Evolutionary conservation across 92 coral and sea anemone species (phyloP).

Genomic region (Phenganax marumi): DNA sequence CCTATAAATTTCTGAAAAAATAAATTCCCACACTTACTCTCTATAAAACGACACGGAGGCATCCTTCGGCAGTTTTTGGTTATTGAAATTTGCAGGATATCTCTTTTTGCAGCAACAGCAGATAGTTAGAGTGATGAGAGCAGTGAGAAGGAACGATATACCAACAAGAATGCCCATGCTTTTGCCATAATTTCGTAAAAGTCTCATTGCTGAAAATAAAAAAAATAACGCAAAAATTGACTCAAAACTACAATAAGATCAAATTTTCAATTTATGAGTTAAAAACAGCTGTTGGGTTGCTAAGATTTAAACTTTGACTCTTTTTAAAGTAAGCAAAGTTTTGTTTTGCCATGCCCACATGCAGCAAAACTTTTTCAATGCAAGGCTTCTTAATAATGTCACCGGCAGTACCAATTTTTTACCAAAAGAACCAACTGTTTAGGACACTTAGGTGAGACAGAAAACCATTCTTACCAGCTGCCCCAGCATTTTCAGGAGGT

Average conservation of each 20-base stretch:
- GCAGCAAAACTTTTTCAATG: too few species aligned
- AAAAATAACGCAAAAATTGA: not conserved
- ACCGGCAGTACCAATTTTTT: not conserved
- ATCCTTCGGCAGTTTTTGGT: constrained; percentile 26
- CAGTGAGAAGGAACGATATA: constrained; percentile 26
- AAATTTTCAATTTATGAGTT: not conserved
- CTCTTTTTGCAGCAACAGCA: constrained; percentile 43
- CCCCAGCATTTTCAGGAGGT: constrained; percentile 28
- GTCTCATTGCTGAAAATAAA: constrained; percentile 25
- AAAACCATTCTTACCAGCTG: constrained; percentile 23
- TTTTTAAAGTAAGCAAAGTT: too few species aligned
- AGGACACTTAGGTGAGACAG: not conserved
- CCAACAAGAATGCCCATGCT: constrained; percentile 39
- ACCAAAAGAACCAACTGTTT: not conserved
- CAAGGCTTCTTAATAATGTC: not conserved
- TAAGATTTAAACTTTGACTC: too few species aligned
- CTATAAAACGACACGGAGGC: constrained; percentile 31
- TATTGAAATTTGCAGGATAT: not conserved
- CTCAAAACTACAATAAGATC: not conserved
- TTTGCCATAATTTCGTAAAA: constrained; percentile 39
- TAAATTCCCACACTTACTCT: constrained; percentile 17
- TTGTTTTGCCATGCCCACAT: too few species aligned
- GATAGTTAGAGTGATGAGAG: constrained; percentile 23
- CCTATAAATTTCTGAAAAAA: not conserved
- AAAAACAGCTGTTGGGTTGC: not conserved